These are phyloP conservation scores for Panurus biarmicus DNA, from an alignment of 2,113 vertebrate species.

Conservation along the genomic window DNA sequence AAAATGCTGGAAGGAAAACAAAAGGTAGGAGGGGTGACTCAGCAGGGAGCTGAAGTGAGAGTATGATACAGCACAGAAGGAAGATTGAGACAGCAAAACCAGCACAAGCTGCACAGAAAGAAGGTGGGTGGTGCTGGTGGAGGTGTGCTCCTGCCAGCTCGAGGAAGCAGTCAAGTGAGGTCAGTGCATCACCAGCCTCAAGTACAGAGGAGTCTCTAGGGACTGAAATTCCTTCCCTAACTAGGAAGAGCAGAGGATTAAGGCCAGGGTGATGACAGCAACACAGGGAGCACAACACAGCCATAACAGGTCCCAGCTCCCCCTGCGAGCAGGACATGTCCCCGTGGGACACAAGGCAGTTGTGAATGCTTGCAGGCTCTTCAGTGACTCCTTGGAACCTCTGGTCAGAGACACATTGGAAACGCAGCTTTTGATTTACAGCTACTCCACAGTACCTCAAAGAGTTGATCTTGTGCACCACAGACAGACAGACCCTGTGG, in stretches of 20 bases:
- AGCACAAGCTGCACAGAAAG: neutral
- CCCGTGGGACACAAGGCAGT: accelerated
- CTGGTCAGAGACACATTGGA: neutral
- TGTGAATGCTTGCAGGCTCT: neutral
- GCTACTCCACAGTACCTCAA: neutral
- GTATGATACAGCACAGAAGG: neutral
- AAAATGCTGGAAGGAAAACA: constrained; percentile 1
- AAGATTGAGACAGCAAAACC: neutral
- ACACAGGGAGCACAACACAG: neutral
- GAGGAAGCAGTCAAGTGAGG: neutral
- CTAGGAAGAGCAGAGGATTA: neutral
- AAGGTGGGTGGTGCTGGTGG: neutral
- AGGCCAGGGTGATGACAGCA: neutral
- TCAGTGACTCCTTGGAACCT: neutral
- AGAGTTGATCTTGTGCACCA: neutral
- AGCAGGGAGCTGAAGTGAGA: neutral
- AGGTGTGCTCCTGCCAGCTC: neutral
- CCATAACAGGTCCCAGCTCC: neutral
- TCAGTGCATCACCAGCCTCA: neutral
- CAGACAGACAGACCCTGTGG: neutral
- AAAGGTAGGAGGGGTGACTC: constrained; percentile 33
- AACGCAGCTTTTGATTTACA: neutral
- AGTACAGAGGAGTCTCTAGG: neutral
- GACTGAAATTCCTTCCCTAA: neutral
- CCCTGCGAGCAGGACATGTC: neutral